phyloP scores from a whole-genome alignment of 1,140 invertebrate genomes.

The silkworm (Bombyx mori) region DNA sequence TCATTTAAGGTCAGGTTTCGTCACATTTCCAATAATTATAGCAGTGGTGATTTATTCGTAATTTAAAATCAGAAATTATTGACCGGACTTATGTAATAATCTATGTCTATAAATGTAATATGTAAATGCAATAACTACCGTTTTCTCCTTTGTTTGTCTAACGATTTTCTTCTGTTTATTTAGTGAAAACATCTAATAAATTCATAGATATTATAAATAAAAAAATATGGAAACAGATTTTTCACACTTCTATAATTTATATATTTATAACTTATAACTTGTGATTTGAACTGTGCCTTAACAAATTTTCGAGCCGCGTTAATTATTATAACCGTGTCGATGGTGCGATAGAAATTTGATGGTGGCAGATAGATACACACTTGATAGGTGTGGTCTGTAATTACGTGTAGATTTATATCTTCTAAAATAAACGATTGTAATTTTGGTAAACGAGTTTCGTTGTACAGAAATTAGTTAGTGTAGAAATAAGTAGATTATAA shows the following conservation, averaged over 20 bases:
- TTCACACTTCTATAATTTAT: too few species aligned
- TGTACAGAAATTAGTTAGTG: constrained; percentile 2
- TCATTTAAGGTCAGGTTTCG: constrained; percentile 9
- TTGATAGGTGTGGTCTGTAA: constrained; percentile 36
- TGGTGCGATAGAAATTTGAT: constrained; percentile 21
- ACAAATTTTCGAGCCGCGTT: constrained; percentile 23
- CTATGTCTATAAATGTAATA: background rate
- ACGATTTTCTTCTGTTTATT: too few species aligned
- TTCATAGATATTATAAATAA: too few species aligned
- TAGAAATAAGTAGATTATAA: background rate
- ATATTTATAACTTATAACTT: too few species aligned
- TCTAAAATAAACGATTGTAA: constrained; percentile 12
- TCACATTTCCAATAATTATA: background rate
- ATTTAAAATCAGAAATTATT: background rate
- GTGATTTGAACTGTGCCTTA: constrained; percentile 11
- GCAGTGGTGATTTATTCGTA: background rate
- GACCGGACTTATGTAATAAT: background rate
- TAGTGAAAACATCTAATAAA: too few species aligned
- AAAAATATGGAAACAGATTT: too few species aligned
- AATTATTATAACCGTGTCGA: constrained; percentile 26
- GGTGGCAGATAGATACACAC: constrained; percentile 18
- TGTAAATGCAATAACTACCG: too few species aligned
- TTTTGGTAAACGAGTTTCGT: constrained; percentile 5
- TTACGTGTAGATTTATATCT: constrained; percentile 33
- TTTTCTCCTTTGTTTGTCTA: too few species aligned